Conservation (phyloP, 1,140 invertebrate genomes). For the Ectropis grisescens region DNA sequence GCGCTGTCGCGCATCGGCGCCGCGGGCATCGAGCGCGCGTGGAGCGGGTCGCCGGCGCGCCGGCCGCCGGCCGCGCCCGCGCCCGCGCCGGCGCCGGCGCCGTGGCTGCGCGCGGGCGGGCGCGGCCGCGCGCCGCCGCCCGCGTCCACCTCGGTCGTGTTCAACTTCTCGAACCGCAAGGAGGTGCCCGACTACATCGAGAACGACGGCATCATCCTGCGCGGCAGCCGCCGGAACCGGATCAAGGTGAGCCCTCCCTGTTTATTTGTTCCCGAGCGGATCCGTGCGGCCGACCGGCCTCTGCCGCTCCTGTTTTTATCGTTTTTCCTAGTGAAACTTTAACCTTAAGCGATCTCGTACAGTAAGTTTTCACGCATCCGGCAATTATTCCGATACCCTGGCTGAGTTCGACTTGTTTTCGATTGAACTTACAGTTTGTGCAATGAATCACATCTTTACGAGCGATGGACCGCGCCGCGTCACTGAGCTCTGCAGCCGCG, state of each 20-base stretch:
- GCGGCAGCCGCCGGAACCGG: slow-evolving; percentile 75
- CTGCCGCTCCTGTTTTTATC: too few species aligned
- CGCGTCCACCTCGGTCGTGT: slow-evolving; percentile 81
- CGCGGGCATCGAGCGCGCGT: slow-evolving; percentile 42
- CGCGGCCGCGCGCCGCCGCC: slow-evolving; percentile 25
- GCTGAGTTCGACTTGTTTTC: too few species aligned
- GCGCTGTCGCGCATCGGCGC: slow-evolving; percentile 13
- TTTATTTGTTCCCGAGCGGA: too few species aligned
- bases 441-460: too few species aligned
- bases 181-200: slow-evolving; percentile 92
- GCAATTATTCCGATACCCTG: too few species aligned
- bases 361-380: too few species aligned
- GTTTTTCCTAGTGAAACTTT: too few species aligned
- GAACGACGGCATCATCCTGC: slow-evolving; percentile 85
- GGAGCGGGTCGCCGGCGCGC: slow-evolving; percentile 32
- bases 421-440: too few species aligned
- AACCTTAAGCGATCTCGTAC: too few species aligned
- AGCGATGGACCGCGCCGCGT: too few species aligned
- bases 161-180: slow-evolving; percentile 87
- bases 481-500: too few species aligned
- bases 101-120: slow-evolving; percentile 20
- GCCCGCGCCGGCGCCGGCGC: slow-evolving; percentile 3
- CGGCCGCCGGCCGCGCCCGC: slow-evolving; percentile 5
- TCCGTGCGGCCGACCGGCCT: too few species aligned
- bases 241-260: slow-evolving; percentile 75